phyloP scores from a whole-genome alignment of 1,140 invertebrate genomes.

The Bombus confusus region DNA sequence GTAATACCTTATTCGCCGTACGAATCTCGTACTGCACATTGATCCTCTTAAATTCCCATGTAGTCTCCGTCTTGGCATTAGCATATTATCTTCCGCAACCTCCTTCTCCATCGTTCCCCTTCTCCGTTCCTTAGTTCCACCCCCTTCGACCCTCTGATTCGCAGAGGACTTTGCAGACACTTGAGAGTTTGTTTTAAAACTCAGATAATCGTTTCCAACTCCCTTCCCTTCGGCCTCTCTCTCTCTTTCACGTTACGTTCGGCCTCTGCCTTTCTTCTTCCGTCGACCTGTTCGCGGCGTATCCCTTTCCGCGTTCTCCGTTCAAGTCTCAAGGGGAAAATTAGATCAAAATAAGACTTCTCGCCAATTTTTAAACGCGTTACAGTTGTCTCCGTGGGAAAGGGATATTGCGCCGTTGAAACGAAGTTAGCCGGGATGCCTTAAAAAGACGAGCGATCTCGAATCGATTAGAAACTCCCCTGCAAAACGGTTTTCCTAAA shows the following conservation, averaged over 20 bases:
- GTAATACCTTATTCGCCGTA: constrained; percentile 71
- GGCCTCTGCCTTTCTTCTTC: constrained; percentile 30
- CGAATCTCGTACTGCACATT: constrained; percentile 72
- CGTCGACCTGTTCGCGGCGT: constrained; percentile 30
- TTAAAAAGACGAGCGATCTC: background rate
- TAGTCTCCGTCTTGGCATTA: constrained; percentile 77
- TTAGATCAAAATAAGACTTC: constrained; percentile 76
- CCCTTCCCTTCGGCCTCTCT: constrained; percentile 45
- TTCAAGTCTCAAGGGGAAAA: constrained; percentile 69
- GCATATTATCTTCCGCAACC: constrained; percentile 79
- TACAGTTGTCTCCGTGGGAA: constrained; percentile 54
- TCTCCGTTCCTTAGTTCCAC: constrained; percentile 47
- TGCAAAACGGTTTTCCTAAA: background rate
- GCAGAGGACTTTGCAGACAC: constrained; percentile 79
- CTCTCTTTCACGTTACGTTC: constrained; percentile 32
- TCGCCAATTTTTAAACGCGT: constrained; percentile 73
- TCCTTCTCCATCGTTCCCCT: constrained; percentile 27
- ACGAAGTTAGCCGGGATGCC: constrained; percentile 16
- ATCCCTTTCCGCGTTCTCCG: constrained; percentile 42
- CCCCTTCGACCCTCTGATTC: constrained; percentile 65
- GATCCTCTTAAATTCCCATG: constrained; percentile 79
- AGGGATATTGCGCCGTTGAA: constrained; percentile 46
- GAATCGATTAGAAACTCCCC: constrained; percentile 29
- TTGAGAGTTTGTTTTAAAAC: constrained; percentile 81
- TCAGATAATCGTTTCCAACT: constrained; percentile 80